Evolutionary conservation across 2,797 vertebrate species (phyloP).

Genomic region (Epinephelus malabaricus): DNA sequence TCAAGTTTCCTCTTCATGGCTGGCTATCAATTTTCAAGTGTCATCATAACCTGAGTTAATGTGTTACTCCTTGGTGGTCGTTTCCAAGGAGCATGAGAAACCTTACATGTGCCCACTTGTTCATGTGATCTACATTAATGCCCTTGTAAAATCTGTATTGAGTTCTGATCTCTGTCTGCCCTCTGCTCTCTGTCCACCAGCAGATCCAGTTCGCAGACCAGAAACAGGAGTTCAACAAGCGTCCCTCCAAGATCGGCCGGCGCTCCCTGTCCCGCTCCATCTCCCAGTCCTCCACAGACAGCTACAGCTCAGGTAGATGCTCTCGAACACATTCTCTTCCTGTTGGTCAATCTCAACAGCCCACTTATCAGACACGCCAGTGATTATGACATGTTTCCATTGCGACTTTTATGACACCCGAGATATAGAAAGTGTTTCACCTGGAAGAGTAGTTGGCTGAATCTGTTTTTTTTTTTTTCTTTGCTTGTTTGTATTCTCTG

Average conservation of each 20-base stretch:
- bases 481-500: conserved; percentile 5
- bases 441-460: conserved; percentile 20
- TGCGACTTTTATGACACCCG: not conserved
- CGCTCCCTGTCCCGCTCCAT: conserved; percentile 98
- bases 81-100: not conserved
- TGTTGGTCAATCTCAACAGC: not conserved
- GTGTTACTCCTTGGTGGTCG: not conserved
- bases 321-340: not conserved
- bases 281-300: conserved; percentile 99
- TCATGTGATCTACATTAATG: not conserved
- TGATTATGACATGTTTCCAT: not conserved
- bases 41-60: not conserved
- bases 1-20: not conserved
- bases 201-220: conserved; percentile 99
- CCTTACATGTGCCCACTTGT: not conserved
- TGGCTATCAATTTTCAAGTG: not conserved
- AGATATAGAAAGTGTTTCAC: conserved; percentile 4
- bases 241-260: conserved; percentile 96
- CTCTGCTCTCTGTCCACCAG: conserved; percentile 16
- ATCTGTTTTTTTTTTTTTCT: conserved; percentile 1
- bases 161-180: conserved; percentile 19
- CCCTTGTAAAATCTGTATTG: not conserved
- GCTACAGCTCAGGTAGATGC: conserved; percentile 96
- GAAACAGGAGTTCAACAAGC: conserved; percentile 99
- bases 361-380: conserved; percentile 15